phyloP scores from a whole-genome alignment of 2,888 invertebrate species.

The Eugnorisma glareosa region DNA sequence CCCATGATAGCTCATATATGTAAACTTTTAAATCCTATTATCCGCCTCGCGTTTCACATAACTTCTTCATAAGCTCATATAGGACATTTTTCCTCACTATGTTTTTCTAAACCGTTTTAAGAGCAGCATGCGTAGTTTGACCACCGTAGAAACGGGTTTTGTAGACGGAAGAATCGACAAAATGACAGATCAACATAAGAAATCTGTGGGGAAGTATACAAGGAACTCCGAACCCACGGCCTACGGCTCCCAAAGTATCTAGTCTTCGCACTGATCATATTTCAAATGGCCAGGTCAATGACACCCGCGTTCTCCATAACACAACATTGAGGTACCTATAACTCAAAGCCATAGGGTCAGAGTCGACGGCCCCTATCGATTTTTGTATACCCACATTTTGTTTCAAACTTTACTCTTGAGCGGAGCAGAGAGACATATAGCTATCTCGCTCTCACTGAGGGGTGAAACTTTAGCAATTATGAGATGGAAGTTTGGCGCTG shows the following conservation, averaged over 20 bases:
- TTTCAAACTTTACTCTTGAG: constrained; percentile 74
- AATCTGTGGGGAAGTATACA: too few relatives aligned
- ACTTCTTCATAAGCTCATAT: too few relatives aligned
- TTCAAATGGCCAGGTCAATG: constrained; percentile 11
- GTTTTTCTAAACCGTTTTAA: not conserved
- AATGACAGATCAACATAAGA: too few relatives aligned
- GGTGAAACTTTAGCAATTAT: constrained; percentile 46
- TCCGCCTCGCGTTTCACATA: too few relatives aligned
- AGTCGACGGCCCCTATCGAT: constrained; percentile 76
- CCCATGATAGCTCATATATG: too few relatives aligned
- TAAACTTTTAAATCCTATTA: too few relatives aligned
- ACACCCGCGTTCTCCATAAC: constrained; percentile 22
- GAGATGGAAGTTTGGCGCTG: constrained; percentile 37
- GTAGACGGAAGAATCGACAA: too few relatives aligned
- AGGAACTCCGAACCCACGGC: not conserved
- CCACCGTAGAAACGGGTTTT: too few relatives aligned
- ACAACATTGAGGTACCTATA: constrained; percentile 7
- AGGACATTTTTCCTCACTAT: not conserved
- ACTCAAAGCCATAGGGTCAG: constrained; percentile 56
- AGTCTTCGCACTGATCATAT: not conserved
- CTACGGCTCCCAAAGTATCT: not conserved
- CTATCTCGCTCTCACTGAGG: constrained; percentile 73
- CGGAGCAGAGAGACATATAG: constrained; percentile 61
- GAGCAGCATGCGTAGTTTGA: too few relatives aligned
- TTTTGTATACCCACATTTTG: constrained; percentile 79